Evolutionary conservation across 1,140 invertebrate species (phyloP).

Genomic region (Zaprionus nigranus): DNA sequence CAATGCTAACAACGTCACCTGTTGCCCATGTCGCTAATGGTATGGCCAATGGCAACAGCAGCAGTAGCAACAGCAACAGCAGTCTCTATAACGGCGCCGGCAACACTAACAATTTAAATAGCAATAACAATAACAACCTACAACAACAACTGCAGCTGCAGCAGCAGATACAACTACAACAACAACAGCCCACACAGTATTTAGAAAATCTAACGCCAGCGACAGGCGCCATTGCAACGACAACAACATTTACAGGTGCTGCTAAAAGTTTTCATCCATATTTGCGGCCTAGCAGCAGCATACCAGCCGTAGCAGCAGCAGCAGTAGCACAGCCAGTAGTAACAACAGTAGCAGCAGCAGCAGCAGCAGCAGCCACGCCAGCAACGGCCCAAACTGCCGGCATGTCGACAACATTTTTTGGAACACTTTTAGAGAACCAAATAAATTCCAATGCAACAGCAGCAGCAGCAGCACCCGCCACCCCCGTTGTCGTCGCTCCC

Average conservation of each 20-base stretch:
- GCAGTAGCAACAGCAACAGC: constrained; percentile 39
- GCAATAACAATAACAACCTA: constrained; percentile 66
- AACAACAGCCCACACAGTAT: constrained; percentile 60
- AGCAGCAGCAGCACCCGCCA: constrained; percentile 9
- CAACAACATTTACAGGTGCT: constrained; percentile 72
- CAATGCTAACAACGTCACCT: constrained; percentile 68
- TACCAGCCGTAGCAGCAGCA: constrained; percentile 37
- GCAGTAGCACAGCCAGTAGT: constrained; percentile 31
- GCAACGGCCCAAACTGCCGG: constrained; percentile 50
- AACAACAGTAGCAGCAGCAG: constrained; percentile 20
- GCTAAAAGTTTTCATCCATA: constrained; percentile 82
- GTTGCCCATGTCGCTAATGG: constrained; percentile 79
- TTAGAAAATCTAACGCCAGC: constrained; percentile 69
- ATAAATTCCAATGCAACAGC: constrained; percentile 80
- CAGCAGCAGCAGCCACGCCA: constrained; percentile 36
- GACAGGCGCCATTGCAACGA: constrained; percentile 68
- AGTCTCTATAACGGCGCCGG: constrained; percentile 58
- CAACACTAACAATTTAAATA: constrained; percentile 82
- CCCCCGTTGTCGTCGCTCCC: constrained; percentile 4
- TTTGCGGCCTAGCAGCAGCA: constrained; percentile 67
- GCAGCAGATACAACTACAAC: constrained; percentile 48
- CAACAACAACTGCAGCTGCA: constrained; percentile 52
- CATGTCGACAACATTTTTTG: constrained; percentile 81
- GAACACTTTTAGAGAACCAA: constrained; percentile 82
- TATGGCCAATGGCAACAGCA: constrained; percentile 67